These are phyloP conservation scores for Chanos chanos DNA, from an alignment of 2,797 vertebrate genomes.

Conservation along the genomic window DNA sequence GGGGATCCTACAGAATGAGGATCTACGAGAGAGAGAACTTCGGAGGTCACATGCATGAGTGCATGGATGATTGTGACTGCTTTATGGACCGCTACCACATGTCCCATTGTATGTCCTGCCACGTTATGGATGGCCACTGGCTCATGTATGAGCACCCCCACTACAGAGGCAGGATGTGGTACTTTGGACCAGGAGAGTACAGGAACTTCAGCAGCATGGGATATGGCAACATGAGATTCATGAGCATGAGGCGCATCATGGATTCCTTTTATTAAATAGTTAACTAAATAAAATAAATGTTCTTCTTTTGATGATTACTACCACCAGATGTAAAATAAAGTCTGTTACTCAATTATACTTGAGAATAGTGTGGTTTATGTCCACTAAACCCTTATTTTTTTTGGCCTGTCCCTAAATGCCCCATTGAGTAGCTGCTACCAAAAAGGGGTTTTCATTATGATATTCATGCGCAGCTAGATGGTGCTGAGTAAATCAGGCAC, in stretches of 20 bases:
- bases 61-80: conserved; percentile 25
- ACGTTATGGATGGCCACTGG: conserved; percentile 17
- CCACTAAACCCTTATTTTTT: no score
- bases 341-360: no score
- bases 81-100: conserved; percentile 18
- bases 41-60: conserved; percentile 23
- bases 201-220: conserved; percentile 22
- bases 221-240: conserved; percentile 25
- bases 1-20: conserved; percentile 35
- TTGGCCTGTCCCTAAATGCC: no score
- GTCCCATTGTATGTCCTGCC: conserved; percentile 18
- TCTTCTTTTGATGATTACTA: no score
- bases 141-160: conserved; percentile 21
- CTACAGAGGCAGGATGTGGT: conserved; percentile 28
- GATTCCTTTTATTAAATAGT: conserved; percentile 27
- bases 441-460: no score
- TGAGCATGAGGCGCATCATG: conserved; percentile 32
- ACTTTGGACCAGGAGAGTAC: conserved; percentile 33
- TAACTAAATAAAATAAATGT: no score
- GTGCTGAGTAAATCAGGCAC: no score
- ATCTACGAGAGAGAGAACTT: conserved; percentile 30
- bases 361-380: no score
- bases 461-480: no score
- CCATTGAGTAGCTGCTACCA: no score
- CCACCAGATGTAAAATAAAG: no score